Evolutionary conservation across 1,140 invertebrate species (phyloP).

Genomic region (Lineus longissimus): DNA sequence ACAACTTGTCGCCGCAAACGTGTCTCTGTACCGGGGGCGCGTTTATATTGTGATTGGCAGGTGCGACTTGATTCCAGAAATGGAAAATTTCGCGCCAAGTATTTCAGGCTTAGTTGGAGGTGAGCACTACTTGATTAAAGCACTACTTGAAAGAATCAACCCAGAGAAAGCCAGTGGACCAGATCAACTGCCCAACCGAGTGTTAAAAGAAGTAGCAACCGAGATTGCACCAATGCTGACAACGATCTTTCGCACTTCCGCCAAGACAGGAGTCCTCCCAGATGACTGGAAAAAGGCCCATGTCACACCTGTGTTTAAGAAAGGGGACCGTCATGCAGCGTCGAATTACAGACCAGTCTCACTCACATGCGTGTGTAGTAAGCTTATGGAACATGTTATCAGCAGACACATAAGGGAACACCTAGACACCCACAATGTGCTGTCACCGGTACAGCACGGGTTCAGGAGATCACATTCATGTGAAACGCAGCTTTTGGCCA

Average conservation of each 20-base stretch:
- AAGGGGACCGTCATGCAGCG: slow-evolving; percentile 3
- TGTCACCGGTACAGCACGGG: not conserved
- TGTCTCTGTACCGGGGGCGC: no score
- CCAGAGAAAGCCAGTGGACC: no score
- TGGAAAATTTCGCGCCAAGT: no score
- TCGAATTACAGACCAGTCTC: slow-evolving; percentile 16
- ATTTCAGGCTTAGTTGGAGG: no score
- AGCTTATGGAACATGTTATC: not conserved
- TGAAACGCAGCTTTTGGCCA: slow-evolving; percentile 23
- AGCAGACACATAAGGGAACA: not conserved
- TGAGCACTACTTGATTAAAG: no score
- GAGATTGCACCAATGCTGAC: not conserved
- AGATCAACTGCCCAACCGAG: no score
- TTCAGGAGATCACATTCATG: not conserved
- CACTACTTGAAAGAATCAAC: no score
- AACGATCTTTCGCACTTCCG: not conserved
- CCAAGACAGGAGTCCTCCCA: slow-evolving; percentile 5
- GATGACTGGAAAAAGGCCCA: slow-evolving; percentile 12
- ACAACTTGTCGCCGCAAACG: no score
- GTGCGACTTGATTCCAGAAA: no score
- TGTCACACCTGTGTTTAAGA: slow-evolving; percentile 14
- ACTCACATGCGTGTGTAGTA: slow-evolving; percentile 10
- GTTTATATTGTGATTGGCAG: no score
- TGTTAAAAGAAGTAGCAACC: no score
- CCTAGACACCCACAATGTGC: not conserved